Evolutionary conservation across 2,113 vertebrate species (phyloP), one percentile per base, ranked within the genome.

Genomic region (Aphyosemion australe): DNA sequence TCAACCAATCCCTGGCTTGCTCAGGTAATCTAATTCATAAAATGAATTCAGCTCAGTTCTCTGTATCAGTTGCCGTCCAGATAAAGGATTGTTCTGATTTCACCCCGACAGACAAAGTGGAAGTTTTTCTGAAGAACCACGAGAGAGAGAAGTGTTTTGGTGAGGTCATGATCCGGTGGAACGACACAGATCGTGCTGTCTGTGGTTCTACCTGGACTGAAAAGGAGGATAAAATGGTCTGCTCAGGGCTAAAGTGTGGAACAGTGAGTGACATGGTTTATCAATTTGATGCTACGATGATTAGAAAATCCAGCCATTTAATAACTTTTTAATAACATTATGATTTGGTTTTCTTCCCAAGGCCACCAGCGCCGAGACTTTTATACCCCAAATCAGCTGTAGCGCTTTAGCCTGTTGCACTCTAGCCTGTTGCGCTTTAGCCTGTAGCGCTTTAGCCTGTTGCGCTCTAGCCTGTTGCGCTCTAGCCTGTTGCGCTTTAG

Each of bases 211-310:
- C 0, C 0, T 75, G 69, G 79, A 9, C 0, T 0, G 0, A 0
- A 0, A 0, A 0, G 0, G 16, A 79, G 0, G 52, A 75, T 11
- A 0, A 41, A 0, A 32, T 87, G 46, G 84, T 91, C 2, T 93
- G 92, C 70, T 21, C 0, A 1, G 86, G 90, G 68, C 61, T 90
- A 7, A 5, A 13, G 0, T 92, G 90, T 5, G 89, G 88, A 0
- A 0, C 5, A 0, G 57, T 84, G 9, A 55, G 88, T 53, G n/a
- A n/a, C 19, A 2, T 0, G 11, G 0, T 49, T 42, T 26, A 12
- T 12, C 2, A 45, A 45, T n/a, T n/a, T n/a, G 6, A 3, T 7
- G 16, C 15, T n/a, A 46, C n/a, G 15, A n/a, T n/a, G 6, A 37
- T 8, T 32, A 32, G 32, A 7, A 8, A 37, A 37, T 37, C 26